Conservation (phyloP, 2,888 invertebrate genomes). For the Drosophila limbata region DNA sequence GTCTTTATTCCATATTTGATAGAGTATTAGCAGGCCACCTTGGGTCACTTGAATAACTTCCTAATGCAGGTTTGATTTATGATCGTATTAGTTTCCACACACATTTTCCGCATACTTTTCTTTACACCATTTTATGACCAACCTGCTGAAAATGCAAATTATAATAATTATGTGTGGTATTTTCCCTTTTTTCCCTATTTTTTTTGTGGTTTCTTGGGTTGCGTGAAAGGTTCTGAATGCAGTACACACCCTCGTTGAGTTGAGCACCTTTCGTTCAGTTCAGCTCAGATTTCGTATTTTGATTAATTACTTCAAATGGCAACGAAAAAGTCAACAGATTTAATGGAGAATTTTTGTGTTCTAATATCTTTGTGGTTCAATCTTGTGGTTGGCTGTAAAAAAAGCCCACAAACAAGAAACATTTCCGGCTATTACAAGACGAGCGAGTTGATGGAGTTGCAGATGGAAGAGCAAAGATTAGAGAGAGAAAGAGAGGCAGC, state of each 20-base stretch:
- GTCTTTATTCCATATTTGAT: not conserved
- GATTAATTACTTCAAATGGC: conserved; percentile 60
- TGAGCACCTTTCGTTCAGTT: conserved; percentile 19
- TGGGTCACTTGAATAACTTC: too few relatives aligned
- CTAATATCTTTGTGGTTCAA: conserved; percentile 45
- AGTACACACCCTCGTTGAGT: conserved; percentile 57
- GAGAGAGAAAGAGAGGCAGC: not conserved
- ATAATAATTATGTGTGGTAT: conserved; percentile 69
- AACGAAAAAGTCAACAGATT: conserved; percentile 36
- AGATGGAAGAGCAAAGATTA: not conserved
- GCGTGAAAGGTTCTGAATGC: conserved; percentile 40
- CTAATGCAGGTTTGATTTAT: conserved; percentile 64
- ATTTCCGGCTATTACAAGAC: conserved; percentile 69
- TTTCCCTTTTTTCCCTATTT: conserved; percentile 10
- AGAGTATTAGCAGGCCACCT: conserved; percentile 11
- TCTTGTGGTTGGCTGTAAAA: conserved; percentile 32
- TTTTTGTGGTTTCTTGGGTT: not conserved
- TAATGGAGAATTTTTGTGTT: conserved; percentile 23
- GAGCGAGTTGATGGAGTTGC: conserved; percentile 10
- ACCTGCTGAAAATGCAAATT: conserved; percentile 70
- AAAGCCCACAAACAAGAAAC: conserved; percentile 51
- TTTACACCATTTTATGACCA: conserved; percentile 41
- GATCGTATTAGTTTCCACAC: conserved; percentile 65
- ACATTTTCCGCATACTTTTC: conserved; percentile 55
- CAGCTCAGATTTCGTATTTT: conserved; percentile 44